Evolutionary conservation across 2,797 vertebrate genomes (phyloP).

Genomic region (Pelodytes ibericus): DNA sequence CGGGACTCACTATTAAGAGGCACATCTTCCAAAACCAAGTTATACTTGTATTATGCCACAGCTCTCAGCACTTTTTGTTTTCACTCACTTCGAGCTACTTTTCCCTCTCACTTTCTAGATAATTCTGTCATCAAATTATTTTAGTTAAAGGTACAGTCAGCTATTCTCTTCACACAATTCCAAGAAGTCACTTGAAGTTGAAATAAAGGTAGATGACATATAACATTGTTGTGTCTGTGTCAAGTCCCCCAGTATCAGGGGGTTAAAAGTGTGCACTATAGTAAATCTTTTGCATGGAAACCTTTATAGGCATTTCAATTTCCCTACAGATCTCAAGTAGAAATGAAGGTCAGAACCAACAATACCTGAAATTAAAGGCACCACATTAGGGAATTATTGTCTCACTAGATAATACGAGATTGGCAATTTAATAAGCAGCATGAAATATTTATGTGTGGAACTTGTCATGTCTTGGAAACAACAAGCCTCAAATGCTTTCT

Average conservation of each 20-base stretch:
- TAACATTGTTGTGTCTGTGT: constrained; percentile 20
- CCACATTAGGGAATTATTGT: constrained; percentile 49
- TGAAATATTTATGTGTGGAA: constrained; percentile 51
- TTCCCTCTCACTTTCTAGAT: no score
- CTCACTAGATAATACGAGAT: constrained; percentile 50
- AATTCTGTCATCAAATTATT: no score
- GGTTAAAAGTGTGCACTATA: constrained; percentile 40
- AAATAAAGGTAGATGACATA: background rate
- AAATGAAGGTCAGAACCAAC: constrained; percentile 53
- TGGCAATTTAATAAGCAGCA: constrained; percentile 54
- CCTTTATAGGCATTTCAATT: constrained; percentile 52
- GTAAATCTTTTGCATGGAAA: constrained; percentile 46
- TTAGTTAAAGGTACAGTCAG: no score
- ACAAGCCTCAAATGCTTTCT: constrained; percentile 34
- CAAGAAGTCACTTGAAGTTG: no score
- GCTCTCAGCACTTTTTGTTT: no score
- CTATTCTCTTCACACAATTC: no score
- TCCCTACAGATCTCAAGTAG: constrained; percentile 44
- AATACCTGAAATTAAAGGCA: constrained; percentile 55
- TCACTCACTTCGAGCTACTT: no score
- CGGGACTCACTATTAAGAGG: no score
- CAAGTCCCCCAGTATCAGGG: constrained; percentile 6
- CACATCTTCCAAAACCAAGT: no score
- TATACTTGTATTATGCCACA: no score
- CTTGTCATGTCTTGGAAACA: constrained; percentile 44